Evolutionary conservation across 2,888 invertebrate species (phyloP), one percentile per base, ranked within the genome.

Genomic region (Lampropteryx suffumata): DNA sequence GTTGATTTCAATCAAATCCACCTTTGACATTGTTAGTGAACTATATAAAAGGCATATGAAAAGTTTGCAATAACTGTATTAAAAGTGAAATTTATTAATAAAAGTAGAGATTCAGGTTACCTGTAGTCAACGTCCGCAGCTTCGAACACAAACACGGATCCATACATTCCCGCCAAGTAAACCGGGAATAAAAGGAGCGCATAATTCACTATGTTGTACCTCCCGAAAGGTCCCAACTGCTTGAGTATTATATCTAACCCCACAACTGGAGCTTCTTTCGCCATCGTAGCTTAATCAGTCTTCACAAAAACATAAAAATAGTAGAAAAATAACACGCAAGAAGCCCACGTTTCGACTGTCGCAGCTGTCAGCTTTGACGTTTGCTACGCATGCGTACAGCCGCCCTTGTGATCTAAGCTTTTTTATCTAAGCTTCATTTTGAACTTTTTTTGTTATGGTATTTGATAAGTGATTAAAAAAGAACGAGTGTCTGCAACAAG

Each of bases 121-220:
- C 89, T 81, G 66, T 89, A 88, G 41, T 62, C 57, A 14, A 89
- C 73, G 59, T 87, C 84, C 0, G 80, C 57, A 0, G 89, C 88
- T 65, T 90, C 89, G 47, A 89, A 90, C n/a, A 89, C 79, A 42
- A 73, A 90, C 0, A 82, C 79, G 0, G 84, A 80, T 32, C 85
- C 89, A 45, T 74, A 89, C 79, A 89, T 82, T 68, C 88, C 89
- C 57, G 89, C 84, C 68, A 89, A 76, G 69, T 71, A 87, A 28
- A 88, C 83, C 0, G 89, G 89, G 34, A 86, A 84, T 14, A 90
- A 57, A 1, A 84, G 63, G 8, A 90, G 63, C 0, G 82, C 82
- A 76, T 87, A 90, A 50, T 88, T 89, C 53, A 87, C 61, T 9
- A 90, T 62, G 33, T 89, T 88, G 55, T 80, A 90, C 50, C 63